Base-by-base conservation (phyloP, 2,113 vertebrate species). In the Notarius quadriscutis region DNA sequence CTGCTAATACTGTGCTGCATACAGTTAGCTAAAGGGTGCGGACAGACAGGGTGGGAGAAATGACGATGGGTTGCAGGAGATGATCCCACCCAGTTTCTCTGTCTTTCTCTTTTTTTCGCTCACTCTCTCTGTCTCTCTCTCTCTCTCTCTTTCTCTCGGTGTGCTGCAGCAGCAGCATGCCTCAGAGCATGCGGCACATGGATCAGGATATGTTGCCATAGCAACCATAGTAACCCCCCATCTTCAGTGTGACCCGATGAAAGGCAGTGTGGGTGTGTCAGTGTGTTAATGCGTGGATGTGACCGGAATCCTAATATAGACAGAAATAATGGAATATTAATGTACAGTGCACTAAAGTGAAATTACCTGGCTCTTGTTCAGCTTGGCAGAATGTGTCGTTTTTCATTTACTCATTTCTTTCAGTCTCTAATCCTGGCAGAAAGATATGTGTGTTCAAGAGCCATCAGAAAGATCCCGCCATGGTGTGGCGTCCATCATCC, bases 201-300 rank as follows among this genome's bases (percentile, higher is more conserved):
- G 94, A 92, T 93, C 90, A 58, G 92, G 92, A 93, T 91, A 89
- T 93, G 95, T 95, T 95, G 90, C 94, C 93, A 95, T 94, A 93
- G 95, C 93, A 96, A 96, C 95, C 81, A 67, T 81, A 88, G 88
- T 90, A 80, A 87, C 87, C 92, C 93, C 91, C 79, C 53, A 81
- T 60, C 83, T 79, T 81, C 72, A 94, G 91, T 92, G 90, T 95
- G 94, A 94, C 93, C 92, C 91, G 93, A 88, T 93, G 93, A 94
- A 87, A 78, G 53, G 85, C 65, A 30, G 74, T 55, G 84, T 71
- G 86, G 80, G 87, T 82, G 84, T 85, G 84, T 86, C 75, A 81
- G n/a, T n/a, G 81, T 84, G 87, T 88, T 72, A 85, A 85, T 85
- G 83, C 63, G 27, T 80, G 84, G 55, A 80, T 85, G 85, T 86